Percentiles rank a stretch among this genome's conserved stretches.
Conservation (phyloP, 2,113 vertebrate genomes). For the Cryptomyrus ogoouensis region DNA sequence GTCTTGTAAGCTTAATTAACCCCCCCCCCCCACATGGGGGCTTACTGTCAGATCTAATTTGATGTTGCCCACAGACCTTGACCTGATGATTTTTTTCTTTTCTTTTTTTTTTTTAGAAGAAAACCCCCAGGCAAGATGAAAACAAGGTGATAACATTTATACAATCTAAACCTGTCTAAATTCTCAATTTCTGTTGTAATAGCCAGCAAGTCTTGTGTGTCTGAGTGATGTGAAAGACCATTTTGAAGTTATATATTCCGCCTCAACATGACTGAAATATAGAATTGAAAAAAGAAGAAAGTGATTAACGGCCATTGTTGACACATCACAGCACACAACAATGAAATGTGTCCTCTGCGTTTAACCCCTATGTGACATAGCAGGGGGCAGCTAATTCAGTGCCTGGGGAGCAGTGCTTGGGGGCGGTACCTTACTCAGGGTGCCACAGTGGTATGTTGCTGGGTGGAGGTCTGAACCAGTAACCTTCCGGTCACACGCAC, state of each 20-base stretch:
- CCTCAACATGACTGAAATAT: neutral
- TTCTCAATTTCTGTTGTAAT: neutral
- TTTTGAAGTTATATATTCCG: neutral
- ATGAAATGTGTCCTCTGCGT: too few species aligned
- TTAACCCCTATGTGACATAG: too few species aligned
- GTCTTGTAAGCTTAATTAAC: neutral
- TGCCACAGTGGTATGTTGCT: neutral
- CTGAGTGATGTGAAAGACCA: neutral
- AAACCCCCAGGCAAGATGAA: conserved; percentile 42
- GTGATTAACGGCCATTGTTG: neutral
- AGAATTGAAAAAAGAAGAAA: neutral
- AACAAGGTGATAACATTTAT: conserved; percentile 8
- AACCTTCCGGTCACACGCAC: neutral
- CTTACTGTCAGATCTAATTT: neutral
- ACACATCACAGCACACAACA: too few species aligned
- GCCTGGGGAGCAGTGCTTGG: neutral
- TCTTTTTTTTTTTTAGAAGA: conserved; percentile 38
- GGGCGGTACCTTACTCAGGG: neutral
- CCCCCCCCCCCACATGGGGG: neutral
- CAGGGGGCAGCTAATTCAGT: too few species aligned
- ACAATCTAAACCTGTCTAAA: neutral
- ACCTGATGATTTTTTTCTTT: neutral
- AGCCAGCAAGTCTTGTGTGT: neutral
- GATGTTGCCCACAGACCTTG: neutral
- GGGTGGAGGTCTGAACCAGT: neutral